A percentile compares a stretch with the other conserved stretches of the same genome.
These are phyloP conservation scores for Drosophila subquinaria DNA, from an alignment of 2,888 invertebrate genomes.

Conservation along the genomic window DNA sequence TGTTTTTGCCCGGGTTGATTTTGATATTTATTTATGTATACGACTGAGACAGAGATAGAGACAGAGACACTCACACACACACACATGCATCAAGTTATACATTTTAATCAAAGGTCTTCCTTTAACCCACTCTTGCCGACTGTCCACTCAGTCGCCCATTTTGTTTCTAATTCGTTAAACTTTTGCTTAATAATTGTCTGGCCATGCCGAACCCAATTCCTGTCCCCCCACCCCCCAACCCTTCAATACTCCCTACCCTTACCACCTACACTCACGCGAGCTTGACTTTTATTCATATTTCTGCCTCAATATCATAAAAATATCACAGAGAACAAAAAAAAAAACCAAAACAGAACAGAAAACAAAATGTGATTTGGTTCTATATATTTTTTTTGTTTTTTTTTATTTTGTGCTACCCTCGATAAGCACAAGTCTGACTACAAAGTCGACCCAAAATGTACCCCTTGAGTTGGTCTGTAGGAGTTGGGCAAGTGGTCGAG, in stretches of 20 bases:
- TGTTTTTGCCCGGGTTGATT: slow-evolving; percentile 20
- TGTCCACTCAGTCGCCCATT: slow-evolving; percentile 53
- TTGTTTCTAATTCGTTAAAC: slow-evolving; percentile 81
- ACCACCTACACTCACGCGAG: slow-evolving; percentile 16
- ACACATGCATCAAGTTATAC: slow-evolving; percentile 45
- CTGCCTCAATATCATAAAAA: slow-evolving; percentile 58
- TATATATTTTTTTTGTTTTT: slow-evolving; percentile 13
- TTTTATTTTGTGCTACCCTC: slow-evolving; percentile 39
- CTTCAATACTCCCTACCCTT: slow-evolving; percentile 15
- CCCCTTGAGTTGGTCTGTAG: slow-evolving; percentile 35
- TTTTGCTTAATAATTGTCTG: slow-evolving; percentile 83
- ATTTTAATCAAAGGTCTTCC: slow-evolving; percentile 66
- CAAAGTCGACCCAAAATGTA: slow-evolving; percentile 63
- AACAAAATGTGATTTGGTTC: slow-evolving; percentile 38
- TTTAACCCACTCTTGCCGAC: slow-evolving; percentile 24
- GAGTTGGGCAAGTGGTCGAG: not conserved
- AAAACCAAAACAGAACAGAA: slow-evolving; percentile 15
- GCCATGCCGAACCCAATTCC: slow-evolving; percentile 63
- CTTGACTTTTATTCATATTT: slow-evolving; percentile 79
- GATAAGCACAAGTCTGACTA: slow-evolving; percentile 65
- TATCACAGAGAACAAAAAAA: slow-evolving; percentile 29
- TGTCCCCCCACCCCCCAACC: slow-evolving; percentile 29
- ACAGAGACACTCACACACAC: slow-evolving; percentile 11
- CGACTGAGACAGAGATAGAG: slow-evolving; percentile 14
- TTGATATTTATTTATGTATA: slow-evolving; percentile 30